Evolutionary conservation across 2,888 invertebrate genomes (phyloP).

Genomic region (Syrista parreyssii): DNA sequence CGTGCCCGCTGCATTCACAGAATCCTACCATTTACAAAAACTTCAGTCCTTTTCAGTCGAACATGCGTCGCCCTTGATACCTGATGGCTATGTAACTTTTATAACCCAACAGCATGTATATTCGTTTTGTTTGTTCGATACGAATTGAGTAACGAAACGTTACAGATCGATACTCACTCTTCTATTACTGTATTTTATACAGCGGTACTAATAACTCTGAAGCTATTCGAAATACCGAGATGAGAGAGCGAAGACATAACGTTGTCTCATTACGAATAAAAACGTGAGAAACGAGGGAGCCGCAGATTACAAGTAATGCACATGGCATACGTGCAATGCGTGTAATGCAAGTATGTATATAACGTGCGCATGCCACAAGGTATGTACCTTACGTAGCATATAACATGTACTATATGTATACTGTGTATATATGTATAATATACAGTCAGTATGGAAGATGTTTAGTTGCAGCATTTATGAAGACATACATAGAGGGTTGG

Average conservation of each 20-base stretch:
- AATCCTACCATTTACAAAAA: neutral
- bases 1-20: neutral
- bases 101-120: conserved; percentile 15
- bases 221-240: neutral
- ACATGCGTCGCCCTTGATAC: neutral
- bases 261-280: neutral
- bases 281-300: neutral
- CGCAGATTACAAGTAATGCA: neutral
- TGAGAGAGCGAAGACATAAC: neutral
- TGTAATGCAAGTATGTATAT: no score
- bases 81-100: neutral
- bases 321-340: neutral
- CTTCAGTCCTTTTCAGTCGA: neutral
- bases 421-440: neutral
- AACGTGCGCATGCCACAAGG: neutral
- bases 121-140: conserved; percentile 55
- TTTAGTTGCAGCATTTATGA: conserved; percentile 28
- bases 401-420: neutral
- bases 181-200: neutral
- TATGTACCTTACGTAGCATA: neutral
- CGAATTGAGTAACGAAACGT: conserved; percentile 35
- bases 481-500: conserved; percentile 13
- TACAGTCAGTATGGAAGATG: neutral
- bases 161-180: conserved; percentile 4
- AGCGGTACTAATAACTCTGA: neutral